A percentile compares a stretch with the other conserved stretches of the same genome.
Evolutionary conservation across 1,140 invertebrate species (phyloP).

Genomic region (Panagrolaimus sp.): DNA sequence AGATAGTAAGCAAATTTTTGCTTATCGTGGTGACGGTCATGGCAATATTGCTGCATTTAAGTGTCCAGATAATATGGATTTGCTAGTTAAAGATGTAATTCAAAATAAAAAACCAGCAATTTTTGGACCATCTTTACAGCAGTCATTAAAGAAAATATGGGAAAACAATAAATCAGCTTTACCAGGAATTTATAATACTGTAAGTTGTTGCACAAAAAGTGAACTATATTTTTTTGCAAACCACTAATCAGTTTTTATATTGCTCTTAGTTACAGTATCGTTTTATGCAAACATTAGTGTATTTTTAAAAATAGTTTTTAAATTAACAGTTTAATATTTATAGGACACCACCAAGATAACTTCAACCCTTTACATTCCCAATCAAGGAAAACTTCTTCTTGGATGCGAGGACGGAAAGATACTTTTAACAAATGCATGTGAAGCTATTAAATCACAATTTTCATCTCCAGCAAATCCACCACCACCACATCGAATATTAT

Average conservation of each 20-base stretch:
- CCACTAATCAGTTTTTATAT: too few species aligned
- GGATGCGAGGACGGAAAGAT: constrained; percentile 94
- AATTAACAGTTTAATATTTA: constrained; percentile 25
- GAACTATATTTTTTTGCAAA: constrained; percentile 18
- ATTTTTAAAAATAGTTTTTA: too few species aligned
- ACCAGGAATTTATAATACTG: constrained; percentile 33
- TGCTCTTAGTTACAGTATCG: too few species aligned
- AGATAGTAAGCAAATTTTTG: constrained; percentile 66
- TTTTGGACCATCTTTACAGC: constrained; percentile 41
- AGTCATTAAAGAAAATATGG: constrained; percentile 45
- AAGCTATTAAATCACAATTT: constrained; percentile 86
- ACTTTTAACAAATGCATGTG: constrained; percentile 86
- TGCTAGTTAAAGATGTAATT: constrained; percentile 44
- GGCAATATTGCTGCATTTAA: constrained; percentile 46
- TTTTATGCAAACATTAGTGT: too few species aligned
- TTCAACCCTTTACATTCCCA: constrained; percentile 82
- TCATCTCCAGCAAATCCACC: constrained; percentile 65
- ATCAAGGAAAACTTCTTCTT: constrained; percentile 83
- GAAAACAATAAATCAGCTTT: constrained; percentile 34
- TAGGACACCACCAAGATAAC: constrained; percentile 66
- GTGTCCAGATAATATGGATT: constrained; percentile 45
- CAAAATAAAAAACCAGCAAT: constrained; percentile 42
- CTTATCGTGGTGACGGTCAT: constrained; percentile 47
- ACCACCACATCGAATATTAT: constrained; percentile 63
- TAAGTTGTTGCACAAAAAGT: background rate